phyloP scores from a whole-genome alignment of 2,113 vertebrate genomes.

The Isurus oxyrinchus region DNA sequence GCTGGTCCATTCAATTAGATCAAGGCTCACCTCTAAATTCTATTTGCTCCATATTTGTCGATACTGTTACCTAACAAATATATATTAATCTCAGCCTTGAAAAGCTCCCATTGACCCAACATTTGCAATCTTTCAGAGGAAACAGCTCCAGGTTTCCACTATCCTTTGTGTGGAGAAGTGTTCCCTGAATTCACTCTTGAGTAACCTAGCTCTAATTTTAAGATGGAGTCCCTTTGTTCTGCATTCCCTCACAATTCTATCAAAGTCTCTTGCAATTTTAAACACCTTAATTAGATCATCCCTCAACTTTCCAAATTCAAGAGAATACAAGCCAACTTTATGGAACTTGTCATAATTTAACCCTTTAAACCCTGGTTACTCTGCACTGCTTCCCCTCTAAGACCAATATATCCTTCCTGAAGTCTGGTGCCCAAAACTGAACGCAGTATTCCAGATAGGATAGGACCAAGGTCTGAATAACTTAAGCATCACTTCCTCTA shows the following conservation, averaged over 20 bases:
- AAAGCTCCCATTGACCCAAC: background rate
- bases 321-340: background rate
- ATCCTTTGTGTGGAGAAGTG: background rate
- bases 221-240: background rate
- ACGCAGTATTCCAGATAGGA: background rate
- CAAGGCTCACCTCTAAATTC: background rate
- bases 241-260: background rate
- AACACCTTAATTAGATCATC: background rate
- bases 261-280: background rate
- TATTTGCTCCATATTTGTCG: background rate
- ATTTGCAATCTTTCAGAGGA: background rate
- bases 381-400: background rate
- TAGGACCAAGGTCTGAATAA: background rate
- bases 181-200: background rate
- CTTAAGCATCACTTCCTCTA: background rate
- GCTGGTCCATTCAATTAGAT: background rate
- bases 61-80: background rate
- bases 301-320: background rate
- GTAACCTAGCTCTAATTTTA: background rate
- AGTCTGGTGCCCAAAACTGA: background rate
- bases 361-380: background rate
- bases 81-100: background rate
- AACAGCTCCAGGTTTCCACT: background rate
- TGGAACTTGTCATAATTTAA: background rate
- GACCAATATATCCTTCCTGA: background rate